phyloP scores from a whole-genome alignment of 2,888 invertebrate species.

The Pardosa pseudoannulata region DNA sequence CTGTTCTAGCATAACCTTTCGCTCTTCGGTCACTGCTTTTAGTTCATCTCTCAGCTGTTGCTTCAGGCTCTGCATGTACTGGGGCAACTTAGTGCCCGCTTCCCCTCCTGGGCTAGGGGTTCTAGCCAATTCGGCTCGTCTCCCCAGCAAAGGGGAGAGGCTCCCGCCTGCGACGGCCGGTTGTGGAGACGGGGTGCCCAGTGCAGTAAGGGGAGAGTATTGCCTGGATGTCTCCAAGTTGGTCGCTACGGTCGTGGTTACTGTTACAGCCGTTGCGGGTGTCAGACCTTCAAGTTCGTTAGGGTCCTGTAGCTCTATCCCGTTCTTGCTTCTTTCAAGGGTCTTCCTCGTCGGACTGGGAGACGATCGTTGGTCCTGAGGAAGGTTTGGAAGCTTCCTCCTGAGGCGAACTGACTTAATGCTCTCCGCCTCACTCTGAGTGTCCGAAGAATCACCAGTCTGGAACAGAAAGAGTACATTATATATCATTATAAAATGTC shows the following conservation, averaged over 20 bases:
- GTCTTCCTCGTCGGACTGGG: slow-evolving; percentile 63
- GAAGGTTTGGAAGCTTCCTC: slow-evolving; percentile 79
- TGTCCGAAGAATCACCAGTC: slow-evolving; percentile 78
- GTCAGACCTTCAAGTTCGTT: not conserved
- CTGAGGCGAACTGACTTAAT: slow-evolving; percentile 79
- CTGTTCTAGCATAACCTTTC: slow-evolving; percentile 69
- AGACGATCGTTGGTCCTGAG: slow-evolving; percentile 74
- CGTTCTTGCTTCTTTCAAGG: slow-evolving; percentile 17
- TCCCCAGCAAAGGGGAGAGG: slow-evolving; percentile 25
- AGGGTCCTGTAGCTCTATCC: slow-evolving; percentile 4
- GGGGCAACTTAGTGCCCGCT: slow-evolving; percentile 74
- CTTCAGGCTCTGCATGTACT: slow-evolving; percentile 75
- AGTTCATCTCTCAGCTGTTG: slow-evolving; percentile 76
- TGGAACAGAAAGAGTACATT: not conserved
- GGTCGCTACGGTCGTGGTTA: slow-evolving; percentile 35
- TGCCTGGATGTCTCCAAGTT: slow-evolving; percentile 27
- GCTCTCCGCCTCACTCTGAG: slow-evolving; percentile 80
- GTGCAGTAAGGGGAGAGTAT: slow-evolving; percentile 13
- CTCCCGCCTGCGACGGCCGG: slow-evolving; percentile 1
- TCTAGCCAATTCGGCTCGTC: slow-evolving; percentile 11
- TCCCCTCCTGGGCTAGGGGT: slow-evolving; percentile 47
- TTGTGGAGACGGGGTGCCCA: slow-evolving; percentile 29
- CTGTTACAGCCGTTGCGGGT: slow-evolving; percentile 15
- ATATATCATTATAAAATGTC: too few species aligned
- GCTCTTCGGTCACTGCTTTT: slow-evolving; percentile 74